These are phyloP conservation scores for Microcebus lehilahytsara DNA, from an alignment of 2,113 vertebrate species.

Conservation along the genomic window DNA sequence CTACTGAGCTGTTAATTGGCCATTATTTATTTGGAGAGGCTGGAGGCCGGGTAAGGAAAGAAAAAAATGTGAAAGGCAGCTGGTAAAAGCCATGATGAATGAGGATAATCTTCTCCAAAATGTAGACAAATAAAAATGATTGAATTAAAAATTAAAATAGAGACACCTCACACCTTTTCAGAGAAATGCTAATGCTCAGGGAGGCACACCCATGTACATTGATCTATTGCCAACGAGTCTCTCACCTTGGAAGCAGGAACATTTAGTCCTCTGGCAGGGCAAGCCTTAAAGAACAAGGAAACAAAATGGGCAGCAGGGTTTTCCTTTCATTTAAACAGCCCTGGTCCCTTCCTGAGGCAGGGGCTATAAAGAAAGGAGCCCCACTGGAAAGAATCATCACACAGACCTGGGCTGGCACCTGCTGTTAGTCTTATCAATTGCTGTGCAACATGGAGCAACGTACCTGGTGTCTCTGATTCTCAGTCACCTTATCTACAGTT, in stretches of 20 bases:
- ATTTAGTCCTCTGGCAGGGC: accelerated
- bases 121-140: background rate
- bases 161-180: background rate
- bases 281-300: background rate
- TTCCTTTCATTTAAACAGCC: too few relatives aligned
- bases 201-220: accelerated
- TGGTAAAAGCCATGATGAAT: background rate
- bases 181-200: accelerated
- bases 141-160: background rate
- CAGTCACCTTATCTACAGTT: background rate
- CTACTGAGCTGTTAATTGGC: background rate
- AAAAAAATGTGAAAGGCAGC: background rate
- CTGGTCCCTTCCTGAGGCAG: background rate
- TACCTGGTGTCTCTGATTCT: background rate
- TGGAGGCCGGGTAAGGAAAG: background rate
- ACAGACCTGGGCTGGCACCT: accelerated
- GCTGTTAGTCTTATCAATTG: background rate
- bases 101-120: background rate
- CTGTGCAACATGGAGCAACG: background rate
- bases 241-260: background rate
- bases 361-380: background rate
- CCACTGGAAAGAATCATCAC: background rate
- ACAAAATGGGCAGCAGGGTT: too few relatives aligned
- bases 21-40: background rate
- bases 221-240: accelerated